phyloP scores from a whole-genome alignment of 2,797 vertebrate genomes.

The Morus bassanus region DNA sequence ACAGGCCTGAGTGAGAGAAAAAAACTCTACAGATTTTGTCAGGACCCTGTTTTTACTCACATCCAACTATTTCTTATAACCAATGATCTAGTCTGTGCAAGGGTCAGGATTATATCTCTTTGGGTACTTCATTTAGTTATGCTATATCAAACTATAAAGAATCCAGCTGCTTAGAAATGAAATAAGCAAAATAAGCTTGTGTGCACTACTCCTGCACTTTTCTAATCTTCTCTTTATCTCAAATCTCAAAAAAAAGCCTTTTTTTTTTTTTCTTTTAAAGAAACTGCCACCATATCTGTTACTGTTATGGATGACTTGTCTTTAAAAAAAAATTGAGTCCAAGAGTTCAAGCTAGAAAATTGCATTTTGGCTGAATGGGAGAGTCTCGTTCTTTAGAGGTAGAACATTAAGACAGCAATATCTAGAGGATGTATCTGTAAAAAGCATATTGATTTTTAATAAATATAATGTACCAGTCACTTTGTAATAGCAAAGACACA shows the following conservation, averaged over 20 bases:
- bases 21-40: background rate
- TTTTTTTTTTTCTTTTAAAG: background rate
- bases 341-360: slow-evolving; percentile 20
- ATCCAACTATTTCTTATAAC: background rate
- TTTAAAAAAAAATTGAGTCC: slow-evolving; percentile 17
- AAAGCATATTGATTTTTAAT: slow-evolving; percentile 49
- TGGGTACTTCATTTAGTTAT: background rate
- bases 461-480: background rate
- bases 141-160: background rate
- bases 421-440: slow-evolving; percentile 7
- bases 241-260: background rate
- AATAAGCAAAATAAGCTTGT: background rate
- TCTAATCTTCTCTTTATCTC: background rate
- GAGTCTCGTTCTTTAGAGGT: background rate
- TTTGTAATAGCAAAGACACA: background rate
- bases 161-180: background rate
- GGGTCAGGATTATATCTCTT: background rate
- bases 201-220: background rate
- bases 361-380: slow-evolving; percentile 13
- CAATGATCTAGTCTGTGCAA: background rate
- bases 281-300: background rate
- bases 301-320: background rate
- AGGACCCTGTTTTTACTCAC: background rate
- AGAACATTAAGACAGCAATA: background rate
- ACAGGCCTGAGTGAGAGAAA: background rate